Evolutionary conservation across 2,888 invertebrate species (phyloP), one percentile per base, ranked within the genome.

Genomic region (Druceiella hillmani): DNA sequence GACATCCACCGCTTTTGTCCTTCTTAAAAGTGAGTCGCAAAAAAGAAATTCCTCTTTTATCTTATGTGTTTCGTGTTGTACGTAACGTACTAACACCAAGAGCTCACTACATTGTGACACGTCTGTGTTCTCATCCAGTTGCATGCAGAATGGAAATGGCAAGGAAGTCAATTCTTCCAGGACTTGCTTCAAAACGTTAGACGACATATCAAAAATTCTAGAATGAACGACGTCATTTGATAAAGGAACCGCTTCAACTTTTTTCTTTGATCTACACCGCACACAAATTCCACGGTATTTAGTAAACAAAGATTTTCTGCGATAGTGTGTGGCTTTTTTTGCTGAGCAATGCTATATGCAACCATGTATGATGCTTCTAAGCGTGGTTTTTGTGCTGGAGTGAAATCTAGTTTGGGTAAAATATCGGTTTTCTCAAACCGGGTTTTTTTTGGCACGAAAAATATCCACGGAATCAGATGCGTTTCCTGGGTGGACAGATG

Each of bases 291-390:
- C 11, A 26, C 35, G 17, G 17, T 27, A 35, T 35, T 28, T 17
- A 35, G 17, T 27, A 14, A 16, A 22, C 35, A 35, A 35, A 28
- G 35, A 17, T 35, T 35, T 27, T 35, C 35, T 12, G 14, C 35
- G 16, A 35, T 27, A 35, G 35, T 35, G 35, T 35, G 26, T 35
- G 35, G 35, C 27, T 35, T 35, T 17, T n/a, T 35, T 27, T 35
- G 26, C 16, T 27, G 27, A 27, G 35, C 35, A 15, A 35, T 35
- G 17, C 35, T 26, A 14, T 35, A 35, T 27, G 35, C 35, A 17
- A 35, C 16, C 17, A 27, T 35, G 35, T 35, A 35, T 5, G 35
- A 35, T 22, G 35, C 35, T 14, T 35, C 27, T 27, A 35, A 28
- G 10, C 35, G 28, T 17, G 35, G 27, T 35, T 26, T 27, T 27